Conservation (phyloP, 2,797 vertebrate genomes). For the Gallirallus australis region DNA sequence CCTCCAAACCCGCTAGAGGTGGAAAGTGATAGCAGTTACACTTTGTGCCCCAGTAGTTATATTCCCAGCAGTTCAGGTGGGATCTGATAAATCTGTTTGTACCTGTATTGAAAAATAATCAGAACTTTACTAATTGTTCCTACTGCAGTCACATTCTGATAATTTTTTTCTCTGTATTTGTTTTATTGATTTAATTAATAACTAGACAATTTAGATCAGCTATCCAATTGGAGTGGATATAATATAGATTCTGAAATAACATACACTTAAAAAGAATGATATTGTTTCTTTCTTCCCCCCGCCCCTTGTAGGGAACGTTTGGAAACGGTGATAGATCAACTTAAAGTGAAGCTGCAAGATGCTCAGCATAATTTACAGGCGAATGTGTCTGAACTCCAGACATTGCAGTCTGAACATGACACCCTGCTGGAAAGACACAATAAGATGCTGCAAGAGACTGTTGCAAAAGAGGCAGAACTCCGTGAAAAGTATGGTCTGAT, state of each 20-base stretch:
- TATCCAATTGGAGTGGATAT: background rate
- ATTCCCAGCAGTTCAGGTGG: background rate
- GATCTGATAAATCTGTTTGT: background rate
- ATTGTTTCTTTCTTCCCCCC: background rate
- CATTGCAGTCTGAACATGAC: constrained; percentile 90
- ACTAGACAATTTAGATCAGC: background rate
- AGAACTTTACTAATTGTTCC: background rate
- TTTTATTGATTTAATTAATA: background rate
- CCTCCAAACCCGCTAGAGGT: background rate
- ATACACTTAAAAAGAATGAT: too few species aligned
- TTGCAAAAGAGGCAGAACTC: constrained; percentile 93
- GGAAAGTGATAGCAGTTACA: background rate
- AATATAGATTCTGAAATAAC: background rate
- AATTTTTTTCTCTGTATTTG: background rate
- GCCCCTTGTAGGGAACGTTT: constrained; percentile 85
- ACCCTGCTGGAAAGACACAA: constrained; percentile 95
- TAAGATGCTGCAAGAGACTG: constrained; percentile 93
- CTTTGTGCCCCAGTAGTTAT: background rate
- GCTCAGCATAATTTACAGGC: constrained; percentile 88
- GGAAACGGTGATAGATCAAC: constrained; percentile 86
- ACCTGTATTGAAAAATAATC: background rate
- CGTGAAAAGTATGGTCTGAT: constrained; percentile 88
- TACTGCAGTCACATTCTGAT: background rate
- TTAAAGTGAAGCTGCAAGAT: constrained; percentile 89
- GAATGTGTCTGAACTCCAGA: constrained; percentile 84